Conservation (phyloP, 2,888 invertebrate genomes). For the Teinopalpus imperialis region DNA sequence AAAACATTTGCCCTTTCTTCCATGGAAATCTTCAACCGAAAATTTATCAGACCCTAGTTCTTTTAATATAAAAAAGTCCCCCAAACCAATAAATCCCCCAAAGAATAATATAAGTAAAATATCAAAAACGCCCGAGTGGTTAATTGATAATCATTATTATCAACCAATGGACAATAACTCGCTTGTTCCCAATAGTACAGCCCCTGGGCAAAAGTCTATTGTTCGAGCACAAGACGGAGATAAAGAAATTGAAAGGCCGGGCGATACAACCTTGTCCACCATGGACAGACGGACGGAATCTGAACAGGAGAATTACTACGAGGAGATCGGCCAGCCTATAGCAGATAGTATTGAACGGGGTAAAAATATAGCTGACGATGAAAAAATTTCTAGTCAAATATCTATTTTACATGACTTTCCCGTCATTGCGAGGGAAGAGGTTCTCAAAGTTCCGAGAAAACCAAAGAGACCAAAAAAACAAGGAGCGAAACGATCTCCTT, state of each 20-base stretch:
- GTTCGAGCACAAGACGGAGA: constrained; percentile 28
- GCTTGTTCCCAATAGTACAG: constrained; percentile 61
- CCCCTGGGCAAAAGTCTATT: constrained; percentile 38
- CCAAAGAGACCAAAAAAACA: constrained; percentile 61
- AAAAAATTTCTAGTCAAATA: constrained; percentile 57
- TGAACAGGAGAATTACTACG: constrained; percentile 66
- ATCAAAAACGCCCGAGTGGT: constrained; percentile 58
- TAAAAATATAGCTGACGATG: constrained; percentile 69
- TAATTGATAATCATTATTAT: constrained; percentile 67
- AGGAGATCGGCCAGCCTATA: constrained; percentile 64
- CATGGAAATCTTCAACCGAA: constrained; percentile 53
- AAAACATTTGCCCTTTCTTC: constrained; percentile 52
- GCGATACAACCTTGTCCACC: constrained; percentile 37
- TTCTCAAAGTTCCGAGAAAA: constrained; percentile 66
- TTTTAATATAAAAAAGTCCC: constrained; percentile 36
- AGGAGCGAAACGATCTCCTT: constrained; percentile 29
- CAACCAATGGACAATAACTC: constrained; percentile 66
- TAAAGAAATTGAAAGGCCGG: constrained; percentile 31
- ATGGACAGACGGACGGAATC: constrained; percentile 41
- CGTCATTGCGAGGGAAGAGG: constrained; percentile 57
- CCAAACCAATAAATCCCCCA: constrained; percentile 34
- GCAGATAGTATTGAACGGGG: constrained; percentile 34
- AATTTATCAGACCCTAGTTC: constrained; percentile 42
- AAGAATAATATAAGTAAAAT: constrained; percentile 49
- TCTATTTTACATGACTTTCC: constrained; percentile 48